Conservation (phyloP, 2,888 invertebrate genomes). For the Nebria brevicollis region DNA sequence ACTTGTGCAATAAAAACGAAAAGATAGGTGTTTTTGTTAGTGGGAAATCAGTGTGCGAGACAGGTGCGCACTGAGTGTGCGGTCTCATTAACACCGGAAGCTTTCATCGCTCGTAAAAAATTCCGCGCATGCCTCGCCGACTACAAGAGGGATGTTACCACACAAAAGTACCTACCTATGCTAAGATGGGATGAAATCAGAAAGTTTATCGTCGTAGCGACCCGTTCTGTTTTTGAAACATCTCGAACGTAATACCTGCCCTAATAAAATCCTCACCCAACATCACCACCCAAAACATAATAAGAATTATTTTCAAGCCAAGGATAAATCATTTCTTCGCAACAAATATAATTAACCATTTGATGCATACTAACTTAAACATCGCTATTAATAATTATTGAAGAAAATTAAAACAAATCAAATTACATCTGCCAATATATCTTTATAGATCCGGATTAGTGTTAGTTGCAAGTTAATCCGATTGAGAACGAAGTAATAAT, state of each 20-base stretch:
- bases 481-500: too few species aligned
- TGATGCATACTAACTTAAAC: too few species aligned
- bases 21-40: slow-evolving; percentile 1
- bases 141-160: neutral
- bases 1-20: neutral
- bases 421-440: too few species aligned
- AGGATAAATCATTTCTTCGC: too few species aligned
- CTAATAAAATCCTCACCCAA: slow-evolving; percentile 18
- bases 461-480: too few species aligned
- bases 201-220: slow-evolving; percentile 31
- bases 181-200: slow-evolving; percentile 22
- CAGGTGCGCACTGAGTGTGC: slow-evolving; percentile 8
- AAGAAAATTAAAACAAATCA: too few species aligned
- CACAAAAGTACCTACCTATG: neutral
- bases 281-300: neutral
- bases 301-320: neutral
- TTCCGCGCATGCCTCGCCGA: slow-evolving; percentile 24
- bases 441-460: too few species aligned
- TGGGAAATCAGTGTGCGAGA: slow-evolving; percentile 30
- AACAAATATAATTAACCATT: too few species aligned
- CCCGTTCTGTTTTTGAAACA: slow-evolving; percentile 17
- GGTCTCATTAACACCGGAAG: slow-evolving; percentile 30
- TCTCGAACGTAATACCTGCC: slow-evolving; percentile 14
- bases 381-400: too few species aligned
- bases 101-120: slow-evolving; percentile 25